Base-by-base conservation (phyloP, 2,797 vertebrate genomes). In the Sebastes baramenuke region DNA sequence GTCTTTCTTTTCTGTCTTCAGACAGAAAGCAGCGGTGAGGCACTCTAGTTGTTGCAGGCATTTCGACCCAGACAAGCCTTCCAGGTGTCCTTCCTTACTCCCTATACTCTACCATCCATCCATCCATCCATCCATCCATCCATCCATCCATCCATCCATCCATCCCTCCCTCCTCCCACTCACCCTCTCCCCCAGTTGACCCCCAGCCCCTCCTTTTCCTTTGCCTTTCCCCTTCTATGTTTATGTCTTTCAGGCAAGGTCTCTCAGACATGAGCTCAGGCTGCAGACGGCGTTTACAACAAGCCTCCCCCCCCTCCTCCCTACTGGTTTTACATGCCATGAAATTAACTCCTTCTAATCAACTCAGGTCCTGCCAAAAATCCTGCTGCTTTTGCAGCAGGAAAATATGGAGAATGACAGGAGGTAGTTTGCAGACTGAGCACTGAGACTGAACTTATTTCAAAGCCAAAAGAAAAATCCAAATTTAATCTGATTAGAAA, bases 341-440 rank as follows among this genome's bases (percentile, higher is more conserved):
- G 83, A 93, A 92, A 91, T 92, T 13, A 90, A 94, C 87, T 92
- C 85, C 78, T 88, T 91, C 81, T 86, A 88, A 92, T 90, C 84
- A 91, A 86, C 85, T 83, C 62, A 49, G 62, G 24, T 58, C 36
- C 54, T 58, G 49, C 42, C 65, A 46, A 66, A n/a, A 67, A n/a
- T 36, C 59, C 13, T 52, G 52, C 13, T 52, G 55, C 59, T 49
- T 82, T 70, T 72, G 29, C 71, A 36, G 71, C 22, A 72, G 27
- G 60, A 75, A 71, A 70, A 66, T 54, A 61, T 24, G 56, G 36
- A 55, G 14, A 72, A 58, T 42, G 61, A 36, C 5, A 0, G 22
- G 1, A 27, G 12, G 20, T 11, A 27, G 25, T 42, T 12, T 78
- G 10, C 27, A 67, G 30, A 60, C 29, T 20, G 55, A 65, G 16